These are phyloP conservation scores for Hypena proboscidalis DNA, from an alignment of 2,888 invertebrate genomes.

Conservation along the genomic window DNA sequence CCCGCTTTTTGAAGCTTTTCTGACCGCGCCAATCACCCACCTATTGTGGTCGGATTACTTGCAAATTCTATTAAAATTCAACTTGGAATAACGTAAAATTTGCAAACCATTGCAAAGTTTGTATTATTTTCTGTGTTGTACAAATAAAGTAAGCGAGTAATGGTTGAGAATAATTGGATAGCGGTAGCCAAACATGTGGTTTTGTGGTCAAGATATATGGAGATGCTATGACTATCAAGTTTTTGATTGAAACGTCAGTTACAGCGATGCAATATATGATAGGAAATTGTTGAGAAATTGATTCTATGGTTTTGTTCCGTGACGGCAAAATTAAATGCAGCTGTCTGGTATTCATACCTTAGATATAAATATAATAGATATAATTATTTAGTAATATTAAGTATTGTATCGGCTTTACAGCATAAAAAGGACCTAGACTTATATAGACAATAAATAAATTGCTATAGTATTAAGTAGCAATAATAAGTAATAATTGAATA, in stretches of 20 bases:
- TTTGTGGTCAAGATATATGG: conserved; percentile 70
- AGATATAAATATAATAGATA: too few relatives aligned
- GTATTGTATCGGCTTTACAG: too few relatives aligned
- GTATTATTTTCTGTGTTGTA: conserved; percentile 3
- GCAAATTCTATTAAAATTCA: conserved; percentile 65
- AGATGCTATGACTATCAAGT: conserved; percentile 66
- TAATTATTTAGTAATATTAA: too few relatives aligned
- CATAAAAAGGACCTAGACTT: too few relatives aligned
- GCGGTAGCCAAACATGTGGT: conserved; percentile 37
- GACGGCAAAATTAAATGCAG: conserved; percentile 31
- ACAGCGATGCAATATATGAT: conserved; percentile 43
- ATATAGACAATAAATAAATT: too few relatives aligned
- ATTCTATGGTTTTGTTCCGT: conserved; percentile 31
- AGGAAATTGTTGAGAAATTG: conserved; percentile 41
- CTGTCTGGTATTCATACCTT: conserved; percentile 7
- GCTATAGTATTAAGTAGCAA: too few relatives aligned
- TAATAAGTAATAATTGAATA: too few relatives aligned
- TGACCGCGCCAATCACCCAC: conserved; percentile 63
- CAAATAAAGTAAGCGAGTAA: conserved; percentile 15
- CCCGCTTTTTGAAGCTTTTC: conserved; percentile 41
- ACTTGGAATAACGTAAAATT: conserved; percentile 28
- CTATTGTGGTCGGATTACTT: conserved; percentile 75
- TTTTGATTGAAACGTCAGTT: conserved; percentile 70
- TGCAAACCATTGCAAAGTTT: conserved; percentile 38
- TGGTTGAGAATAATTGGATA: conserved; percentile 36